phyloP scores from a whole-genome alignment of 2,113 vertebrate genomes.

The Brienomyrus longianalis region DNA sequence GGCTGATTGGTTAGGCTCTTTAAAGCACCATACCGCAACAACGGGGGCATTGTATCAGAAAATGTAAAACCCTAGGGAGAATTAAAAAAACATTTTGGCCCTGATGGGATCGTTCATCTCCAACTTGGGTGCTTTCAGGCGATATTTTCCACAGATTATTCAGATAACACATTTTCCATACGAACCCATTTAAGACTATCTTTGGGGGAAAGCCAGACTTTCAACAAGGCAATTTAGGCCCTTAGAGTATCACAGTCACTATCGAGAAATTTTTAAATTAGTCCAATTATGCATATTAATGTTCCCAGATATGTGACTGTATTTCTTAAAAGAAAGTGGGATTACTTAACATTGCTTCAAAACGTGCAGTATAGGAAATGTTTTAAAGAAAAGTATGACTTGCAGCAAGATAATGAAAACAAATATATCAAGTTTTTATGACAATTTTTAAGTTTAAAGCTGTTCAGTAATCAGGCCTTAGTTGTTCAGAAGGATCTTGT shows the following conservation, averaged over 20 bases:
- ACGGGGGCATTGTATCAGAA: neutral
- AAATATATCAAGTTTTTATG: neutral
- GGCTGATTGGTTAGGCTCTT: constrained; percentile 23
- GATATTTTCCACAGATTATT: neutral
- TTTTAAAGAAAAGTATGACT: neutral
- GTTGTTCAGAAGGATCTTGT: constrained; percentile 1
- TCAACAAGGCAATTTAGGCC: neutral
- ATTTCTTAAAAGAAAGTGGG: neutral
- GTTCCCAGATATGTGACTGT: neutral
- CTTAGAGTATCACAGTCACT: neutral
- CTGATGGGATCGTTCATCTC: neutral
- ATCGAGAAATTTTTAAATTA: neutral
- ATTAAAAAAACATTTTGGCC: neutral
- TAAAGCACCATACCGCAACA: neutral
- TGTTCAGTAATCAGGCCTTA: neutral
- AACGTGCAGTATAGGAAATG: neutral
- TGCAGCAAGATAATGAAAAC: neutral
- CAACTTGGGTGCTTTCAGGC: neutral
- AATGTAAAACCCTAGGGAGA: neutral
- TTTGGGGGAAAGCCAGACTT: neutral
- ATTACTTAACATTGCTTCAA: neutral
- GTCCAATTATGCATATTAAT: neutral
- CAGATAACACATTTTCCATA: neutral
- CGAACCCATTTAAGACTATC: neutral
- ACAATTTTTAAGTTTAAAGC: neutral